Evolutionary conservation across 35 echinoderm and acorn worm species (phyloP).

Genomic region (Amphiura filiformis): DNA sequence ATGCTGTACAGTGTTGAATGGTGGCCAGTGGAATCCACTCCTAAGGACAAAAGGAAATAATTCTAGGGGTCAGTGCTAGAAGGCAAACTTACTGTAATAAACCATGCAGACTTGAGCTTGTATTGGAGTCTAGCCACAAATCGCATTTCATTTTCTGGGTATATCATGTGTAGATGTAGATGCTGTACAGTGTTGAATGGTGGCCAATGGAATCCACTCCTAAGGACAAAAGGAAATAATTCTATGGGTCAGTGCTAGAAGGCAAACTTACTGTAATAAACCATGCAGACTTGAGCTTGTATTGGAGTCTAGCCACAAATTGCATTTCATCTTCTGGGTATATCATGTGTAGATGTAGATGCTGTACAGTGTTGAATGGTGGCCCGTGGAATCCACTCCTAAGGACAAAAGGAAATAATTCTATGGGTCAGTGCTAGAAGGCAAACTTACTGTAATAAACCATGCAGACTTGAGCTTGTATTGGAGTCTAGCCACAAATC

Average conservation of each 20-base stretch:
- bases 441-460: slow-evolving; percentile 68
- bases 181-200: slow-evolving; percentile 85
- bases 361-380: slow-evolving; percentile 74
- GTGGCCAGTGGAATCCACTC: not conserved
- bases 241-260: not conserved
- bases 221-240: not conserved
- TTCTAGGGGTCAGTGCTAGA: no score
- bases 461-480: slow-evolving; percentile 53
- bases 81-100: slow-evolving; percentile 69
- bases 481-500: slow-evolving; percentile 34
- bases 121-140: slow-evolving; percentile 47
- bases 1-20: not conserved
- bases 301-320: slow-evolving; percentile 41
- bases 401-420: no score
- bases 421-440: not conserved
- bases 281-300: slow-evolving; percentile 54
- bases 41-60: no score
- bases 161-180: slow-evolving; percentile 80
- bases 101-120: slow-evolving; percentile 64
- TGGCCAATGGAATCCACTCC: slow-evolving; percentile 81
- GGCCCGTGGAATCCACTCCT: slow-evolving; percentile 88
- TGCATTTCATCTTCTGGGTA: slow-evolving; percentile 52
- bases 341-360: slow-evolving; percentile 81
- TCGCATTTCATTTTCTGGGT: slow-evolving; percentile 51
- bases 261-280: slow-evolving; percentile 67